These are phyloP conservation scores for Shargacucullia verbasci DNA, from an alignment of 2,888 invertebrate genomes.

Conservation along the genomic window DNA sequence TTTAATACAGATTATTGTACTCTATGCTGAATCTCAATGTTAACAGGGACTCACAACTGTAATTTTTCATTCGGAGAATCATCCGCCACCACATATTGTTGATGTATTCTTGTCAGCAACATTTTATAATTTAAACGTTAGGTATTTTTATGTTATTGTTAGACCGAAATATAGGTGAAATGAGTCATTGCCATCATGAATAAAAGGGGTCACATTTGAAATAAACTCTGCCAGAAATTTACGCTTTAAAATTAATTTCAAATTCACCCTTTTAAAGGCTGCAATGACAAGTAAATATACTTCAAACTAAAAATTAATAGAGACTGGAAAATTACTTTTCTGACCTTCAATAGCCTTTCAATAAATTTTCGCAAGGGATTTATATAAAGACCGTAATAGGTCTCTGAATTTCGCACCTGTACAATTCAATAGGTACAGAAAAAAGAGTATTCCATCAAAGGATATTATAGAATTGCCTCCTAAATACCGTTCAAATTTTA, in stretches of 20 bases:
- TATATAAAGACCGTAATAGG: slow-evolving; percentile 7
- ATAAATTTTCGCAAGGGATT: slow-evolving; percentile 26
- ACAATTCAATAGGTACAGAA: slow-evolving; percentile 4
- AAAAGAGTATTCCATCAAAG: too few relatives aligned
- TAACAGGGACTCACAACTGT: slow-evolving; percentile 1
- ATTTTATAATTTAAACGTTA: slow-evolving; percentile 11
- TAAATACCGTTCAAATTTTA: too few relatives aligned
- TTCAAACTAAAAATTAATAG: not conserved
- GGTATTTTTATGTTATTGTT: slow-evolving; percentile 1
- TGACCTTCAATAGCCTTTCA: not conserved
- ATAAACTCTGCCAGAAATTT: too few relatives aligned
- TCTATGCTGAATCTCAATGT: slow-evolving; percentile 6
- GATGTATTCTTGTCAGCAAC: slow-evolving; percentile 1
- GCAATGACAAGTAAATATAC: not conserved
- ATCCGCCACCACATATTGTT: not conserved
- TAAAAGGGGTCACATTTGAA: not conserved
- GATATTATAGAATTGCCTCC: not conserved
- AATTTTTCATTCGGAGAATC: slow-evolving; percentile 2
- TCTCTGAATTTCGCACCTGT: not conserved
- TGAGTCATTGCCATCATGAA: not conserved
- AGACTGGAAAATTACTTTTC: slow-evolving; percentile 2
- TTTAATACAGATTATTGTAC: slow-evolving; percentile 5
- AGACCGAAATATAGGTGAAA: not conserved
- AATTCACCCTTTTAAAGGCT: not conserved
- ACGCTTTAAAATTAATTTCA: too few relatives aligned